These are phyloP conservation scores for Mythimna impura DNA, from an alignment of 2,888 invertebrate species.

Conservation along the genomic window DNA sequence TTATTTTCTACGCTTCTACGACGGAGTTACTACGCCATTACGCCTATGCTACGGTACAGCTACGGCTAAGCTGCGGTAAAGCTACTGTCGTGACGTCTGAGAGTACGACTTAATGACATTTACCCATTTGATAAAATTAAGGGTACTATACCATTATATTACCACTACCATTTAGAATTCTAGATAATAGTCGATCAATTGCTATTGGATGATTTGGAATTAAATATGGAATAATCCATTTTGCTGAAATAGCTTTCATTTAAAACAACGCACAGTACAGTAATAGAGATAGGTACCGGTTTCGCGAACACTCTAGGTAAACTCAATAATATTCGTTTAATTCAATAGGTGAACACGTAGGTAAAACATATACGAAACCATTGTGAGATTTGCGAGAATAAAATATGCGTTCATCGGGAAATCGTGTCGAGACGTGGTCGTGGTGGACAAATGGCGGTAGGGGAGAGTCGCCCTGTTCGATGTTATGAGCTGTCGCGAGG, in stretches of 20 bases:
- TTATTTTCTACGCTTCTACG: neutral
- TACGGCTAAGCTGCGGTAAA: neutral
- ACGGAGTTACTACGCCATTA: neutral
- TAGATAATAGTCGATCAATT: neutral
- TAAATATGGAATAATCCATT: neutral
- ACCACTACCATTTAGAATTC: no score
- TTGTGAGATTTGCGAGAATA: slow-evolving; percentile 17
- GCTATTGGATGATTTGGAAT: neutral
- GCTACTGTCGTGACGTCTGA: neutral
- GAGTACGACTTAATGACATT: neutral
- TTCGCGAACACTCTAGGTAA: neutral
- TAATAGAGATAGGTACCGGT: slow-evolving; percentile 3
- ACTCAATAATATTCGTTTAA: neutral
- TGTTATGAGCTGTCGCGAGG: slow-evolving; percentile 36
- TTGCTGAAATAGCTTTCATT: slow-evolving; percentile 11
- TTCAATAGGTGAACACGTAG: no score
- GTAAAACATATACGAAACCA: slow-evolving; percentile 3
- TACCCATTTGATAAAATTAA: neutral
- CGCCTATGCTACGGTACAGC: neutral
- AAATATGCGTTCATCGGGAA: slow-evolving; percentile 54
- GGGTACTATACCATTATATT: no score
- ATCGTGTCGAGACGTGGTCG: slow-evolving; percentile 61
- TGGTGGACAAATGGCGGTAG: slow-evolving; percentile 64
- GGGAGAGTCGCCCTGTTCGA: slow-evolving; percentile 49
- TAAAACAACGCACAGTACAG: neutral